Base-by-base conservation (phyloP, 92 coral and sea anemone species). In the Palythoa heliodiscus region DNA sequence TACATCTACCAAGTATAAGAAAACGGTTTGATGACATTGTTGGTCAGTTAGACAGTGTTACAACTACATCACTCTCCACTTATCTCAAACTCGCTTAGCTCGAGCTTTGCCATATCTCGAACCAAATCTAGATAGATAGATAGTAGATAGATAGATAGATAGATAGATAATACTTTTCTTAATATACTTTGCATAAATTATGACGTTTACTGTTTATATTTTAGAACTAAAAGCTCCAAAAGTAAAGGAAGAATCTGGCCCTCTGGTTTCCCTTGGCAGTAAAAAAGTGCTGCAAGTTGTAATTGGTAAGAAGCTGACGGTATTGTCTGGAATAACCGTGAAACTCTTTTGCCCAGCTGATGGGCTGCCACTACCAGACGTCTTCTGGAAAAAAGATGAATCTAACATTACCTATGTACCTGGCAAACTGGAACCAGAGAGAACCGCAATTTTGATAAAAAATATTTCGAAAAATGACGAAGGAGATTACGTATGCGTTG, bases 401-500 rank as follows among this genome's bases (percentile, higher is more conserved):
- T 38, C n/a, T 52, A 68, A 81, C 16, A 17, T 90, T n/a, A 69
- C 76, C 54, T 52, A 58, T 1, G 63, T 24, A 5, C 24, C 12
- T 14, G 71, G 63, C 19, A 76, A 76, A 53, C 66, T 85, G 71
- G 75, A 38, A 14, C 20, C 61, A 22, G 72, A 60, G 24, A 89
- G 88, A 37, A 78, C 77, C 22, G 88, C 86, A 15, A 63, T 94
- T 72, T 52, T 73, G 71, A 83, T 94, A 9, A 88, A 70, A 24
- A 88, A 90, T 66, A 86, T 87, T 69, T 77, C 93, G 3, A 73
- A 80, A 29, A 16, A 37, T 3, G 97, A 97, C 78, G 82, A 91
- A 4, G 99, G 99, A 4, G 48, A 57, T 29, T 84, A 92, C 54
- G 73, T 92, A 53, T 97, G 99, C 86, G 86, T 87, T 70, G 99